Evolutionary conservation across 2,113 vertebrate species (phyloP).

Genomic region (Nibea albiflora): DNA sequence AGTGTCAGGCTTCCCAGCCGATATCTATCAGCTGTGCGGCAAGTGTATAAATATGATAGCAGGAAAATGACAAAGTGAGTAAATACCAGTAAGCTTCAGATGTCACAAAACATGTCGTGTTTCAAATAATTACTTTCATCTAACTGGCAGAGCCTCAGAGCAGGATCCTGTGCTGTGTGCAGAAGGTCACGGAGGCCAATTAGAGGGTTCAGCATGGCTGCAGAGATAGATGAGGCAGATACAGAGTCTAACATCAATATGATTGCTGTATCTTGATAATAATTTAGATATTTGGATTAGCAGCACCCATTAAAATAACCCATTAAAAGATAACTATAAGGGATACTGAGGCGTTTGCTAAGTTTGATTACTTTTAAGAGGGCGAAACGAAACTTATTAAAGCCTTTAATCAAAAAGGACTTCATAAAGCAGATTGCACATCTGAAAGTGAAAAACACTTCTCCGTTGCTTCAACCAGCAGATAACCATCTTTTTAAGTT

Average conservation of each 20-base stretch:
- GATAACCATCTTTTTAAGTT: slow-evolving; percentile 45
- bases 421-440: slow-evolving; percentile 65
- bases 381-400: slow-evolving; percentile 65
- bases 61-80: background rate
- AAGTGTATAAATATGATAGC: background rate
- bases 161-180: background rate
- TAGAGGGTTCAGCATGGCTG: slow-evolving; percentile 53
- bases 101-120: slow-evolving; percentile 28
- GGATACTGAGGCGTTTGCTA: slow-evolving; percentile 53
- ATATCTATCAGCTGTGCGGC: background rate
- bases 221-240: slow-evolving; percentile 59
- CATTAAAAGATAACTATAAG: slow-evolving; percentile 79
- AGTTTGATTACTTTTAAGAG: slow-evolving; percentile 72
- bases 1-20: background rate
- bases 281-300: slow-evolving; percentile 83
- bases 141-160: slow-evolving; percentile 1
- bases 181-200: slow-evolving; percentile 57
- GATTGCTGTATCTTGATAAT: slow-evolving; percentile 73
- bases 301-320: slow-evolving; percentile 69
- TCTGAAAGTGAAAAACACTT: slow-evolving; percentile 64
- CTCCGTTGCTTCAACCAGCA: slow-evolving; percentile 41
- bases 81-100: slow-evolving; percentile 20
- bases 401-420: slow-evolving; percentile 69
- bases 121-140: slow-evolving; percentile 30
- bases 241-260: slow-evolving; percentile 60